These are phyloP conservation scores for Ophioninae sp. DNA, from an alignment of 2,888 invertebrate genomes.

Conservation along the genomic window DNA sequence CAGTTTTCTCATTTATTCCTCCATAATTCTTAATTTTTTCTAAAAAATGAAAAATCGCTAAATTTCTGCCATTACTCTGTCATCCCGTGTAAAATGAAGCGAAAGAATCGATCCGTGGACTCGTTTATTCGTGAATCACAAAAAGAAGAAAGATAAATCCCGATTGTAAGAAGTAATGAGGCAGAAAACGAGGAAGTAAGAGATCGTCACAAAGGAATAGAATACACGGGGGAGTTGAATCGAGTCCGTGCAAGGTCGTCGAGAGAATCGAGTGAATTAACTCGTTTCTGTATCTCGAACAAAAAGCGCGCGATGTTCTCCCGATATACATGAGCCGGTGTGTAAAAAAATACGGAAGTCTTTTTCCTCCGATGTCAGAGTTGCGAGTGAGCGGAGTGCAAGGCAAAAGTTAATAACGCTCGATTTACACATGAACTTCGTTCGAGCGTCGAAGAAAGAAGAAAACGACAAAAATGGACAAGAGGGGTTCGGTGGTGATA, in stretches of 20 bases:
- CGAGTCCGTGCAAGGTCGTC: constrained; percentile 35
- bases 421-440: constrained; percentile 17
- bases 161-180: neutral
- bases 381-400: constrained; percentile 34
- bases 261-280: constrained; percentile 6
- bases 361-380: constrained; percentile 24
- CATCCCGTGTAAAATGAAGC: too few relatives aligned
- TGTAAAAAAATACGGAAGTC: constrained; percentile 47
- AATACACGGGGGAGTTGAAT: constrained; percentile 11
- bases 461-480: neutral
- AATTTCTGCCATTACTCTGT: too few relatives aligned
- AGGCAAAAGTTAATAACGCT: constrained; percentile 46
- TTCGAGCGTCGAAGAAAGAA: constrained; percentile 1
- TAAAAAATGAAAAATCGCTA: too few relatives aligned
- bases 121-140: constrained; percentile 23
- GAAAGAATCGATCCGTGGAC: constrained; percentile 26
- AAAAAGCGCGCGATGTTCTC: constrained; percentile 15
- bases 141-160: neutral
- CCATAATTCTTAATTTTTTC: too few relatives aligned
- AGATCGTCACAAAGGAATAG: neutral
- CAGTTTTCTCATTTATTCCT: too few relatives aligned
- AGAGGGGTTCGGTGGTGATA: too few relatives aligned
- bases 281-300: constrained; percentile 20
- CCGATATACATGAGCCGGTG: constrained; percentile 1
- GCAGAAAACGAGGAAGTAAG: constrained; percentile 17